Evolutionary conservation across 2,113 vertebrate species (phyloP).

Genomic region (Corythaeola cristata): DNA sequence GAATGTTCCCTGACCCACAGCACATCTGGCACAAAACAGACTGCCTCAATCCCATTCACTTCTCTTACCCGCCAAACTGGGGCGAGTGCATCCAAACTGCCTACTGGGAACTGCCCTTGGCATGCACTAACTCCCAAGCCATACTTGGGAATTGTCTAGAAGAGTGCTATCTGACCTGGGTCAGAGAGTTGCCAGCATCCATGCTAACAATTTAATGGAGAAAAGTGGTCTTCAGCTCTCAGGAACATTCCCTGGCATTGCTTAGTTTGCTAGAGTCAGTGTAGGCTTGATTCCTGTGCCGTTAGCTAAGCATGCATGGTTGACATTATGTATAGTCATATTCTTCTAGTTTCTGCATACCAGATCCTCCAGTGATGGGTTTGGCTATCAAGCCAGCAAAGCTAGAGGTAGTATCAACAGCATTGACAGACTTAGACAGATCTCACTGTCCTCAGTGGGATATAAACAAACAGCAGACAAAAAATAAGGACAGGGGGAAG

Average conservation of each 20-base stretch:
- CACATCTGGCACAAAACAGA: constrained; percentile 7
- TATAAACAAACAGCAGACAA: neutral
- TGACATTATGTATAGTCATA: neutral
- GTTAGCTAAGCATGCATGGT: neutral
- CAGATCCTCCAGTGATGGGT: neutral
- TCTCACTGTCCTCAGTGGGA: neutral
- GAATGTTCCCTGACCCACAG: constrained; percentile 36
- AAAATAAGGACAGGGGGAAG: fast-evolving
- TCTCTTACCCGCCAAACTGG: neutral
- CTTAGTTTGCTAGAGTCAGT: neutral
- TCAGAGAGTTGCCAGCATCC: neutral
- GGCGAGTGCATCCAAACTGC: neutral
- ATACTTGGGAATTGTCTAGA: neutral
- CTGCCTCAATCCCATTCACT: neutral
- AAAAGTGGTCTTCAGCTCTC: constrained; percentile 6
- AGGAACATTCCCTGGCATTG: constrained; percentile 2
- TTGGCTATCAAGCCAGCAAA: neutral
- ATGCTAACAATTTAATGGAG: neutral
- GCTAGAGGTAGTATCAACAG: neutral
- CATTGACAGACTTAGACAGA: neutral
- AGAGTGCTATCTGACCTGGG: neutral
- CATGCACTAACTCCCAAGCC: neutral
- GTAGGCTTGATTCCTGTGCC: neutral
- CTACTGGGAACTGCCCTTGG: constrained; percentile 38
- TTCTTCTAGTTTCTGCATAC: neutral